Base-by-base conservation (phyloP, 2,888 invertebrate genomes). In the Carterocephalus palaemon region DNA sequence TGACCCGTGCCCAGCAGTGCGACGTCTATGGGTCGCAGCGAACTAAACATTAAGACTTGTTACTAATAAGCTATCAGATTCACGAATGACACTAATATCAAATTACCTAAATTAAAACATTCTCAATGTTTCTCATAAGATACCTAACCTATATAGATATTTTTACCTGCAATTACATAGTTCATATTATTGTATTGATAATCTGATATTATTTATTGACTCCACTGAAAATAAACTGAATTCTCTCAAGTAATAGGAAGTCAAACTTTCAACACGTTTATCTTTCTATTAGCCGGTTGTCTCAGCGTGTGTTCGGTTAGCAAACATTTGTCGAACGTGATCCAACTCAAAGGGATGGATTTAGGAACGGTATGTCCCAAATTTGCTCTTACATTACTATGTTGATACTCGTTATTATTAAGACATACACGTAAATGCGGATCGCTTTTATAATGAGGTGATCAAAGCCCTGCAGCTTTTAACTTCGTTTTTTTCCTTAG, bases 311-410 rank as follows among this genome's bases (percentile, higher is more conserved):
- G 75, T 71, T 73, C 65, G 61, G 65, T 68, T 67, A 62, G 70
- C 68, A 76, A 80, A 79, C 73, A 78, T 79, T 80, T 78, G 77
- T 66, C 59, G 78, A 78, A 80, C 80, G 80, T 80, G 80, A 75
- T 78, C 73, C 65, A 69, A 77, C 75, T 76, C 70, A 69, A 71
- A 75, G 75, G 67, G 67, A 66, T 66, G 70, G 75, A 74, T 77
- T 79, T 77, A 54, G 49, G 48, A 53, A 53, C 48, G 48, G 46
- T 47, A 51, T 54, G 48, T 53, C 53, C 49, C 43, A 49, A 54
- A 47, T 47, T 39, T 37, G 16, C 22, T 28, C 13, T 29, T 24
- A 34, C 15, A 28, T 28, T 26, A 26, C 12, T 33, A 13, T 20
- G 22, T 40, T 40, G 22, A 33, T 28, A 13, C 19, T 26, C 32